These are phyloP conservation scores for Aldrovandia affinis DNA, from an alignment of 2,797 vertebrate genomes.

Conservation along the genomic window DNA sequence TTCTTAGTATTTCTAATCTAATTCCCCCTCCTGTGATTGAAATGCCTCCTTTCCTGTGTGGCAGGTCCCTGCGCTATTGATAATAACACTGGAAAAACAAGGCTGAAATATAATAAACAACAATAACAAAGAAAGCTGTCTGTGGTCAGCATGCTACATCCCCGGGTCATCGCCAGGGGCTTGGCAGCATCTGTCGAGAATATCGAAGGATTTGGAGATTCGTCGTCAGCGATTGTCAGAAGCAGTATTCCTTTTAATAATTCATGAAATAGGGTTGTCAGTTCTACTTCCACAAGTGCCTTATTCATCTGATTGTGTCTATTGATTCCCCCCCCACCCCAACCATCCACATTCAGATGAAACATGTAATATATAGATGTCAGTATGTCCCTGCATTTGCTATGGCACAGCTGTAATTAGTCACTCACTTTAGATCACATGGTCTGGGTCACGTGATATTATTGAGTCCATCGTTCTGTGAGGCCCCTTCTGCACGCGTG, in stretches of 20 bases:
- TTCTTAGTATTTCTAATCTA: background rate
- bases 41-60: background rate
- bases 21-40: constrained; percentile 3
- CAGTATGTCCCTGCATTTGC: no score
- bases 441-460: no score
- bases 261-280: background rate
- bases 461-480: no score
- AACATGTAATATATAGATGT: no score
- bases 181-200: background rate
- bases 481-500: no score
- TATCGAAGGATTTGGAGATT: background rate
- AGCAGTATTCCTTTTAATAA: background rate
- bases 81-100: background rate
- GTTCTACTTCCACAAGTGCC: background rate
- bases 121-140: background rate
- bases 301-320: background rate
- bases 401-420: no score
- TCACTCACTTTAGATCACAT: no score
- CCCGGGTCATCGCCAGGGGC: background rate
- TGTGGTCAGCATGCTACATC: background rate
- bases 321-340: background rate
- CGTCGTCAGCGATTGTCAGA: background rate
- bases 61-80: background rate
- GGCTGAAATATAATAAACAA: background rate
- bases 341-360: background rate